Evolutionary conservation across 2,113 vertebrate genomes (phyloP).

Genomic region (Caranx ignobilis): DNA sequence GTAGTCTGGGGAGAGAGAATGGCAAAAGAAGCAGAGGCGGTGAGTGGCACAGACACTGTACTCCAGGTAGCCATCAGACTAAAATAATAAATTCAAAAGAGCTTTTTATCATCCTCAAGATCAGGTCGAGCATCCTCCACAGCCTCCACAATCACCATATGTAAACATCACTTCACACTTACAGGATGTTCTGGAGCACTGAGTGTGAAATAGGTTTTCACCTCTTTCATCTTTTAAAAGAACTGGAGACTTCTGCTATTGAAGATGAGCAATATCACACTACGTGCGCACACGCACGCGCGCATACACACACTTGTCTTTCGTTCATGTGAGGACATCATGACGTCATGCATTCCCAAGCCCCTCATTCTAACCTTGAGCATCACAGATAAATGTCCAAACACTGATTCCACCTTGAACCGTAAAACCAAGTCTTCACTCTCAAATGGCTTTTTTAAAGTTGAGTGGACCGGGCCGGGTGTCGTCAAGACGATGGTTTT

Average conservation of each 20-base stretch:
- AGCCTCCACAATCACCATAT: constrained; percentile 15
- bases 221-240: constrained; percentile 48
- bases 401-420: too few species aligned
- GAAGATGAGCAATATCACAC: constrained; percentile 26
- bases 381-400: too few species aligned
- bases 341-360: too few species aligned
- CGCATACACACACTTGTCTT: neutral
- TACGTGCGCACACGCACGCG: neutral
- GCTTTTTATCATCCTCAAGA: constrained; percentile 25
- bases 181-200: constrained; percentile 3
- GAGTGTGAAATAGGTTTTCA: constrained; percentile 35
- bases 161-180: constrained; percentile 53
- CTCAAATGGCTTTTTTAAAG: too few species aligned
- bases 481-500: too few species aligned
- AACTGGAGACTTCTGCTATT: constrained; percentile 14
- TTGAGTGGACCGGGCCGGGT: too few species aligned
- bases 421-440: too few species aligned
- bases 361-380: too few species aligned
- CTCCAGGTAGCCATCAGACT: constrained; percentile 4
- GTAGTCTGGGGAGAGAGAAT: constrained; percentile 86
- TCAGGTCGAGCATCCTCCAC: constrained; percentile 6
- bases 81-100: constrained; percentile 24
- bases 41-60: neutral
- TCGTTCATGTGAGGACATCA: too few species aligned
- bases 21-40: neutral